Evolutionary conservation across 2,888 invertebrate genomes (phyloP), one percentile per base, ranked within the genome.

Genomic region (Tipula lateralis): DNA sequence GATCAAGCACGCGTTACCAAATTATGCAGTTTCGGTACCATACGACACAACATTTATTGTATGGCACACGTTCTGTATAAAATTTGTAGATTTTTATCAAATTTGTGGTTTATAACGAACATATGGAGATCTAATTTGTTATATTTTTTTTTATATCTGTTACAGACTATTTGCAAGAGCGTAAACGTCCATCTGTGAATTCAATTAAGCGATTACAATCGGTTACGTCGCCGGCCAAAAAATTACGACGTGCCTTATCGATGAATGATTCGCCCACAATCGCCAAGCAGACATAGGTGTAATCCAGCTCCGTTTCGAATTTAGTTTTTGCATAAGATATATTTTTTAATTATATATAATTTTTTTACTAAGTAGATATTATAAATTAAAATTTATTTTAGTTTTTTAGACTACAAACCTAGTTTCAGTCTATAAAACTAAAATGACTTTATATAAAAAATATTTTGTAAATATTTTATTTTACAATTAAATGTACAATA

Each of bases 161-260:
- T 89, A 36, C 88, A 90, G 90, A 90, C 87, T 90, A 89, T 87
- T 89, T 90, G 89, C 90, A 90, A 87, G 90, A 90, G 87, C 90
- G 90, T 86, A 90, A 90, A 87, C 89, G 90, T 39, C 88, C 82
- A 82, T 82, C 82, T 82, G 82, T 30, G n/a, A 82, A 82, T 82
- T 82, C 82, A 30, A 13, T 82, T 82, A 82, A 82, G 16, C 29
- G 82, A 82, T 82, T 82, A 32, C 82, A 82, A 82, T 82, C 82
- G 16, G 66, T 66, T 2, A 82, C 82, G 82, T 82, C 82, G 32
- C 82, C 82, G n/a, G 82, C 82, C 1, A 82, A 82, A 82, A 82
- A 82, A 82, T 16, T 82, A 30, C 82, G 82, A 16, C 82, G 82
- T 30, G 32, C 82, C 30, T 16, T 82, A 16, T 82, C 82, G 30